Conservation (phyloP, 1,140 invertebrate genomes). For the Cotesia glomerata region DNA sequence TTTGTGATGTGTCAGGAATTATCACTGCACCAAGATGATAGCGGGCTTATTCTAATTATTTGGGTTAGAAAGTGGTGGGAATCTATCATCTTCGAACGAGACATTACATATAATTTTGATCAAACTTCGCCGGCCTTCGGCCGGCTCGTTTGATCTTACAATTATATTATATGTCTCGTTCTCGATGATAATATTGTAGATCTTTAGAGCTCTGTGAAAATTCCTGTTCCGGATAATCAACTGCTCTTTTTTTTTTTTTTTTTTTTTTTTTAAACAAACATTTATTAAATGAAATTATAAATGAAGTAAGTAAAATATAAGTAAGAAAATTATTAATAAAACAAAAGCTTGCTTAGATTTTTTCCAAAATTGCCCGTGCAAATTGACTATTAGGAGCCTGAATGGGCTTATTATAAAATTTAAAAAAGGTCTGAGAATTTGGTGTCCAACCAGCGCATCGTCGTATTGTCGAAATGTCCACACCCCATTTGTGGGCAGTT, state of each 20-base stretch:
- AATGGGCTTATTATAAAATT: conserved; percentile 12
- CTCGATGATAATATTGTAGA: neutral
- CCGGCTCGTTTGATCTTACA: conserved; percentile 17
- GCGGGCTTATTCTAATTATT: neutral
- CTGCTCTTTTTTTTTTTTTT: neutral
- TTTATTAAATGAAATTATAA: neutral
- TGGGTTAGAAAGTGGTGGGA: conserved; percentile 1
- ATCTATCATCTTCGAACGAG: neutral
- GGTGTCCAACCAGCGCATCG: conserved; percentile 3
- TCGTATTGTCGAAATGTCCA: neutral
- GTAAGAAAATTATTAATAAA: too few relatives aligned
- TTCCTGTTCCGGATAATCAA: neutral
- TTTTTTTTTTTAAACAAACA: neutral
- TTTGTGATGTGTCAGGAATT: neutral
- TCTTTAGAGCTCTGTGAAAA: neutral
- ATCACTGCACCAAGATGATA: neutral
- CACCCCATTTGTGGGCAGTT: neutral
- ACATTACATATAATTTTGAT: neutral
- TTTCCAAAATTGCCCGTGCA: neutral
- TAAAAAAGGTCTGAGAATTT: neutral
- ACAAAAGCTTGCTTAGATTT: neutral
- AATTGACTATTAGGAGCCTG: neutral
- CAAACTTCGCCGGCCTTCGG: neutral
- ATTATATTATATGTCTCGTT: neutral
- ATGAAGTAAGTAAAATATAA: too few relatives aligned